A percentile compares a stretch with the other conserved stretches of the same genome.
Evolutionary conservation across 2,888 invertebrate genomes (phyloP).

Genomic region (Clanis bilineata): DNA sequence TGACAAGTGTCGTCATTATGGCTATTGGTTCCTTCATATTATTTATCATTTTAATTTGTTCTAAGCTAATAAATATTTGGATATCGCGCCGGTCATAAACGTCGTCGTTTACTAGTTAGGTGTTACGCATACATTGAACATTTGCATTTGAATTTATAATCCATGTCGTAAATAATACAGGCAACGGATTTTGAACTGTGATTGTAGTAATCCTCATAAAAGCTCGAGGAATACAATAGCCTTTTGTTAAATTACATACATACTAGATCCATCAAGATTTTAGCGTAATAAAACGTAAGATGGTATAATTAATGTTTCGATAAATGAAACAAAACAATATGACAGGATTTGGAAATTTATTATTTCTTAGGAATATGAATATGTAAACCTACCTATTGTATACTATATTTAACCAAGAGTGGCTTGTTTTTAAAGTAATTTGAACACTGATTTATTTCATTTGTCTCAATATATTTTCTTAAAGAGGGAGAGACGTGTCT

Average conservation of each 20-base stretch:
- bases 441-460: not conserved
- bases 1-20: slow-evolving; percentile 54
- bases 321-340: too few relatives aligned
- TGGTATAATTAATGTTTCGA: too few relatives aligned
- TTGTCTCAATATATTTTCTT: not conserved
- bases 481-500: not conserved
- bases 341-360: too few relatives aligned
- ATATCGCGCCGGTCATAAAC: slow-evolving; percentile 56
- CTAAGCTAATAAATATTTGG: slow-evolving; percentile 67
- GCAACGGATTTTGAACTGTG: slow-evolving; percentile 31
- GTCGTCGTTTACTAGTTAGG: slow-evolving; percentile 51
- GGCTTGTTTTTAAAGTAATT: not conserved
- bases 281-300: not conserved
- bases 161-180: slow-evolving; percentile 45
- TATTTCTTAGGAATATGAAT: too few relatives aligned
- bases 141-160: slow-evolving; percentile 52
- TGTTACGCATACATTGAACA: slow-evolving; percentile 49
- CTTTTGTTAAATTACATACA: not conserved
- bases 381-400: too few relatives aligned
- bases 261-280: not conserved
- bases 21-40: slow-evolving; percentile 51
- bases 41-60: slow-evolving; percentile 71
- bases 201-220: not conserved
- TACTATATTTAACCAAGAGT: too few relatives aligned
- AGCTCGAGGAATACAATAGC: not conserved